Evolutionary conservation across 2,888 invertebrate species (phyloP).

Genomic region (Ametastegia equiseti): DNA sequence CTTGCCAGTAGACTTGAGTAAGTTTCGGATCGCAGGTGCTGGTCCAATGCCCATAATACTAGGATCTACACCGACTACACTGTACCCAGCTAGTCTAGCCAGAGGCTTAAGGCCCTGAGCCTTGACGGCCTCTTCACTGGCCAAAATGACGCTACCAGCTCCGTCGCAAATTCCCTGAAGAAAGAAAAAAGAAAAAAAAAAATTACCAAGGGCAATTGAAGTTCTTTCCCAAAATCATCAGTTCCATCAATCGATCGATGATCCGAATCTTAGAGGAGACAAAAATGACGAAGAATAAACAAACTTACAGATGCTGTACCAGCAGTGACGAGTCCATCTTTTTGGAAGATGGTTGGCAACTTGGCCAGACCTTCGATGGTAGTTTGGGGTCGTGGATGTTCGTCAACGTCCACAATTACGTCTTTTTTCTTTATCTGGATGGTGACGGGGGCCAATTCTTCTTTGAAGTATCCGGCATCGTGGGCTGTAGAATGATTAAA

Average conservation of each 20-base stretch:
- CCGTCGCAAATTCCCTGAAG: slow-evolving; percentile 97
- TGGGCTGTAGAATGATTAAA: slow-evolving; percentile 80
- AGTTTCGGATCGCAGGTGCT: slow-evolving; percentile 92
- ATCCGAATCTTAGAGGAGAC: background rate
- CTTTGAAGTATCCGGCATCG: slow-evolving; percentile 92
- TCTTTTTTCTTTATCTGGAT: slow-evolving; percentile 91
- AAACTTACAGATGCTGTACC: slow-evolving; percentile 92
- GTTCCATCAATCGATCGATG: too few species aligned
- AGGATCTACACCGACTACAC: slow-evolving; percentile 97
- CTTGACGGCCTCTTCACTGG: slow-evolving; percentile 93
- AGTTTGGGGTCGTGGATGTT: slow-evolving; percentile 95
- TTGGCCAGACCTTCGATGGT: slow-evolving; percentile 91
- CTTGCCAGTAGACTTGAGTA: slow-evolving; percentile 88
- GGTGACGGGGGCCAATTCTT: slow-evolving; percentile 92
- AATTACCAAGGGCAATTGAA: background rate
- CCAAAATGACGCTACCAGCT: slow-evolving; percentile 94
- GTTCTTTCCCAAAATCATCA: too few species aligned
- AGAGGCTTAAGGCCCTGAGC: slow-evolving; percentile 90
- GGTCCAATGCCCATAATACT: slow-evolving; percentile 99
- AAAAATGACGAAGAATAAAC: background rate
- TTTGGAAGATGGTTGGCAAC: slow-evolving; percentile 93
- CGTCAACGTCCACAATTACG: slow-evolving; percentile 89
- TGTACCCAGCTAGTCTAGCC: slow-evolving; percentile 93
- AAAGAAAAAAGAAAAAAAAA: slow-evolving; percentile 1
- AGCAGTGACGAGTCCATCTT: slow-evolving; percentile 95